Percentiles rank a stretch among this genome's conserved stretches.
Evolutionary conservation across 2,113 vertebrate genomes (phyloP).

Genomic region (Phyllostomus discolor): DNA sequence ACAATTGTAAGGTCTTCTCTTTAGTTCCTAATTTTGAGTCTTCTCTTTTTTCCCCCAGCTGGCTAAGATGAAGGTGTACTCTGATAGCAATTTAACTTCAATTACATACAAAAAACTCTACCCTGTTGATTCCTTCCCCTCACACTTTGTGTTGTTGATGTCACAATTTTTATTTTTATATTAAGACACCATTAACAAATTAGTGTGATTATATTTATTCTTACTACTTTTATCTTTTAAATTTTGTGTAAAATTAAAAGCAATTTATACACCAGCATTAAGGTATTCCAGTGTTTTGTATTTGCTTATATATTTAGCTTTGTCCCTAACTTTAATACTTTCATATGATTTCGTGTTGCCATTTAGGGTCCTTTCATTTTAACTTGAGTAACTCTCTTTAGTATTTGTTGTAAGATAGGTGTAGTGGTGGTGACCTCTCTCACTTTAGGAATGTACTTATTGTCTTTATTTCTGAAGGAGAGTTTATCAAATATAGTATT

Average conservation of each 20-base stretch:
- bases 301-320: background rate
- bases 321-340: background rate
- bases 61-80: background rate
- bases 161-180: background rate
- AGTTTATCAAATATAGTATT: background rate
- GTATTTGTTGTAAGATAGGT: background rate
- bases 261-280: background rate
- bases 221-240: background rate
- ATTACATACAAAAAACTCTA: background rate
- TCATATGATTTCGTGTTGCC: background rate
- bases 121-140: background rate
- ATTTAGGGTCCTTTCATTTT: background rate
- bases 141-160: background rate
- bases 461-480: background rate
- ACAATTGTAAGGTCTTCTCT: background rate
- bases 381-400: background rate
- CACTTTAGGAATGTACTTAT: background rate
- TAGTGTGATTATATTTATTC: background rate
- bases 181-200: background rate
- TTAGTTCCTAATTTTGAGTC: background rate
- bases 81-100: background rate
- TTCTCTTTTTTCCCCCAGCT: background rate
- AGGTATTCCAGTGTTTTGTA: background rate
- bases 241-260: background rate
- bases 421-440: background rate